phyloP scores from a whole-genome alignment of 2,113 vertebrate genomes.

The Lophius piscatorius region DNA sequence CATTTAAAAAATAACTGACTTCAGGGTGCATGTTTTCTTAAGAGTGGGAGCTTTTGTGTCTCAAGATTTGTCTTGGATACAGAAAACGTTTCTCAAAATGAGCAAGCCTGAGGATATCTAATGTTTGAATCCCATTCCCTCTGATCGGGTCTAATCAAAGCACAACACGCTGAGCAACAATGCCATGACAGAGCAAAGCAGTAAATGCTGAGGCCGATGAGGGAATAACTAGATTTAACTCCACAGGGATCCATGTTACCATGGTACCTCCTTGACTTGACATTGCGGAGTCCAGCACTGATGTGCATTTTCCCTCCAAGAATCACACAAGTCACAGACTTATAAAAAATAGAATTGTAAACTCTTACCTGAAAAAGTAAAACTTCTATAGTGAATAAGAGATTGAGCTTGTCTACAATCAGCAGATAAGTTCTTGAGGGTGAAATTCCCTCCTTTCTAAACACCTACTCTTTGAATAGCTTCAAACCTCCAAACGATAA shows the following conservation, averaged over 20 bases:
- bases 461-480: too few relatives aligned
- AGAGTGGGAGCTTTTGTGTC: too few relatives aligned
- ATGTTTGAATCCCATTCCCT: slow-evolving; percentile 30
- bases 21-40: too few relatives aligned
- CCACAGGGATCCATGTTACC: slow-evolving; percentile 16
- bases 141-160: slow-evolving; percentile 40
- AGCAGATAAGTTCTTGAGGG: background rate
- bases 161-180: slow-evolving; percentile 10
- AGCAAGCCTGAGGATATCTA: slow-evolving; percentile 23
- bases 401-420: background rate
- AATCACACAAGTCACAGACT: background rate
- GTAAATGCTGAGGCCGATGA: slow-evolving; percentile 7
- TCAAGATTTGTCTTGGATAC: too few relatives aligned
- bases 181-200: slow-evolving; percentile 1
- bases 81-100: slow-evolving; percentile 39
- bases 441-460: too few relatives aligned
- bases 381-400: too few relatives aligned
- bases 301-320: slow-evolving; percentile 3
- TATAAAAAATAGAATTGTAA: background rate
- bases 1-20: too few relatives aligned
- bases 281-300: slow-evolving; percentile 29
- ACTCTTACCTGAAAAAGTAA: background rate
- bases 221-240: slow-evolving; percentile 42
- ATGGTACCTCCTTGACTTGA: slow-evolving; percentile 18
- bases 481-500: too few relatives aligned